Base-by-base conservation (phyloP, 2,888 invertebrate species). In the Physocephala rufipes region DNA sequence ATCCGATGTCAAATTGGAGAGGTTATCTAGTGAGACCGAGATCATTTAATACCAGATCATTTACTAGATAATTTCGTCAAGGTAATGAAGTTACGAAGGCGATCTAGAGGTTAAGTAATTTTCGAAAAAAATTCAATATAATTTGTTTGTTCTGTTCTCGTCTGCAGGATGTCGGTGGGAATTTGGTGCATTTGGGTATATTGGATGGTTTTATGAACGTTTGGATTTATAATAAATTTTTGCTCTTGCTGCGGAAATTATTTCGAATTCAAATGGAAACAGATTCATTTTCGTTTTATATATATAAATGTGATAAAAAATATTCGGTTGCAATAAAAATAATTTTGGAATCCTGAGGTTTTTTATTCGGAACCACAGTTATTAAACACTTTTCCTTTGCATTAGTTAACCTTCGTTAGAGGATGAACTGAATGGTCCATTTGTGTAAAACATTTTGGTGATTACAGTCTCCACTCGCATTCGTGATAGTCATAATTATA, bases 11-110 rank as follows among this genome's bases (percentile, higher is more conserved):
- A 2, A 88, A 89, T 83, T 97, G 96, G 96, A 97, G 98, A 78
- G 99, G 99, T 55, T 99, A 93, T 82, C 87, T 92, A 24, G 90
- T 99, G 53, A 89, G 89, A 72, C 99, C 99, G 9, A 88, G 88
- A 93, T 12, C 95, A 95, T 86, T 90, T 99, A 64, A 88, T 99
- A 16, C 99, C 99, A 87, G 99, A 99, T 85, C 90, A 99, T 78
- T 94, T 99, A 69, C 89, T n/a, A n/a, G n/a, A n/a, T n/a, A 91
- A 76, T 99, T 98, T 83, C 88, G 95, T 68, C 90, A 88, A 78
- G 89, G 87, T 0, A 82, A 85, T 47, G 82, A 87, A 1, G 88
- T 87, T 4, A 58, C 92, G 75, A 86, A 86, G 21, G 79, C 77
- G 71, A 36, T 36, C 36, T 7, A 9, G 36, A 4, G 9, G 36